Percentiles rank a stretch among this genome's conserved stretches.
Conservation (phyloP, 53 echinoderm and acorn worm species). For the Paracentrotus lividus region DNA sequence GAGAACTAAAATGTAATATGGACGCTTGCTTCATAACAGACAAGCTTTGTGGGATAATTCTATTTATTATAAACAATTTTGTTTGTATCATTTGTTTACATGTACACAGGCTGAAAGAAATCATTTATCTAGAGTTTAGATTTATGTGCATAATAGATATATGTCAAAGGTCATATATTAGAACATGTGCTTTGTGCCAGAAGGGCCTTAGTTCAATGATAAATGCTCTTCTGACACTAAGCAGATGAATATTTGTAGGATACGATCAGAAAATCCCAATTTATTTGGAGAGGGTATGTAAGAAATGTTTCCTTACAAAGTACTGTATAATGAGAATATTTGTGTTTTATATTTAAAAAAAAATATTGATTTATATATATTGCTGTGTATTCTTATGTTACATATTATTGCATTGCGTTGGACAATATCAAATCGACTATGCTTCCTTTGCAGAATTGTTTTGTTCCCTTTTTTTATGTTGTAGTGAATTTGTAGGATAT, state of each 20-base stretch:
- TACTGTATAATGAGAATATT: slow-evolving; percentile 46
- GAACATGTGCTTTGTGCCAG: no score
- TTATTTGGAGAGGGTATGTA: slow-evolving; percentile 15
- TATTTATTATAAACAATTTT: neutral
- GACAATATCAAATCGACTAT: slow-evolving; percentile 64
- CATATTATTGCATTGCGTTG: slow-evolving; percentile 52
- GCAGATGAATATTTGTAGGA: neutral
- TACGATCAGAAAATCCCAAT: neutral
- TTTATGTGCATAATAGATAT: neutral
- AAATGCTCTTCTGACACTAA: no score
- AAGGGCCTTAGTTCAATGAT: no score
- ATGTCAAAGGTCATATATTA: neutral
- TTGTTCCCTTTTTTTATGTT: slow-evolving; percentile 53
- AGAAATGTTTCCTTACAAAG: slow-evolving; percentile 32
- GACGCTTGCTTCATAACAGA: neutral
- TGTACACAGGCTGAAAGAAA: slow-evolving; percentile 46
- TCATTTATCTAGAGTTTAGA: slow-evolving; percentile 21
- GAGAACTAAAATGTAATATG: neutral
- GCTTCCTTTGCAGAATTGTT: slow-evolving; percentile 68
- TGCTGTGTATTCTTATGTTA: slow-evolving; percentile 69
- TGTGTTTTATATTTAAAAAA: slow-evolving; percentile 63
- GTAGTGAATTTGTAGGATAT: slow-evolving; percentile 53
- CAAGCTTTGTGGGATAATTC: neutral
- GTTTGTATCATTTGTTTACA: slow-evolving; percentile 16
- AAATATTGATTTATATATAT: slow-evolving; percentile 69